phyloP scores from a whole-genome alignment of 2,797 vertebrate genomes.

The Enteromius radiatus region DNA sequence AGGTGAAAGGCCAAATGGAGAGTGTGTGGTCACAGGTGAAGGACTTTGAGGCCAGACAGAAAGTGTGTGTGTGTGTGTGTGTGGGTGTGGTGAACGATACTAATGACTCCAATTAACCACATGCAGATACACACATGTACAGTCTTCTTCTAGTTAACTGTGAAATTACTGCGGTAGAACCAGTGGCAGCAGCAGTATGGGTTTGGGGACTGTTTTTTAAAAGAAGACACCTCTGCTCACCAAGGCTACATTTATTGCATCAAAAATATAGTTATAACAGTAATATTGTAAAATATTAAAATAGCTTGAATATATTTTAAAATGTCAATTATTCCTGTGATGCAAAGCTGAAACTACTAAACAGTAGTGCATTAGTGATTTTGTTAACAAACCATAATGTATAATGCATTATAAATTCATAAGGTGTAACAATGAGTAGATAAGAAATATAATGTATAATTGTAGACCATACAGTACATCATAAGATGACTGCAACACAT shows the following conservation, averaged over 20 bases:
- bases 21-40: conserved; percentile 41
- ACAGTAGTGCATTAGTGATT: not conserved
- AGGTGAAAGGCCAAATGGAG: conserved; percentile 6
- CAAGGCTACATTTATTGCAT: not conserved
- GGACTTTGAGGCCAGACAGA: conserved; percentile 51
- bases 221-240: not conserved
- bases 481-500: not conserved
- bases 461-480: not conserved
- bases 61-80: conserved; percentile 65
- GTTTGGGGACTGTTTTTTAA: not conserved
- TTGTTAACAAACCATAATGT: not conserved
- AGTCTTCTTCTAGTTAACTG: not conserved
- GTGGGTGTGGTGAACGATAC: conserved; percentile 16
- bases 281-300: not conserved
- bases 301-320: not conserved
- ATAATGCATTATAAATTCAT: not conserved
- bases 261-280: not conserved
- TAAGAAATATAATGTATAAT: not conserved
- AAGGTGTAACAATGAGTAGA: not conserved
- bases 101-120: conserved; percentile 42
- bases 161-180: not conserved
- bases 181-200: not conserved
- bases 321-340: too few species aligned
- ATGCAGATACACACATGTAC: not conserved
- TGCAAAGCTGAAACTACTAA: not conserved